phyloP scores from a whole-genome alignment of 2,888 invertebrate species.

The Tanypteryx hageni region DNA sequence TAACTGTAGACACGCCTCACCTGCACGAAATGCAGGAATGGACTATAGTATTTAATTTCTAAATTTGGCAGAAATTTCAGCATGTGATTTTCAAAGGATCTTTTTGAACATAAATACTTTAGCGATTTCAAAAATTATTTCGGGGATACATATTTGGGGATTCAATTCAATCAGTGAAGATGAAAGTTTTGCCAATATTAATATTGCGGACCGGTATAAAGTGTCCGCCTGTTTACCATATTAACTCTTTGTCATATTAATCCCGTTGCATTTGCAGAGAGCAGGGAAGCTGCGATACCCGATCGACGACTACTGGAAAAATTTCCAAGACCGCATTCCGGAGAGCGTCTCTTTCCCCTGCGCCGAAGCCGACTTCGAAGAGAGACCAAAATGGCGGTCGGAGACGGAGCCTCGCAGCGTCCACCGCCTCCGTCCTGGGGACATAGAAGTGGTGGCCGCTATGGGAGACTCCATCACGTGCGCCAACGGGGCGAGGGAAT shows the following conservation, averaged over 20 bases:
- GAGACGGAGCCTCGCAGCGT: not conserved
- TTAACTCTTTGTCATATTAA: not conserved
- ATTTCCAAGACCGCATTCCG: not conserved
- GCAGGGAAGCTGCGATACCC: constrained; percentile 19
- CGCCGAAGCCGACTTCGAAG: not conserved
- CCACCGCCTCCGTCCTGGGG: not conserved
- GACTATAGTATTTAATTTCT: no score
- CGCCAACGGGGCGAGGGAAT: constrained; percentile 78
- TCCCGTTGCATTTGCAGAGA: not conserved
- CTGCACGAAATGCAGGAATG: no score
- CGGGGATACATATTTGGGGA: no score
- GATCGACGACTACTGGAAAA: constrained; percentile 14
- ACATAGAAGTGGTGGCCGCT: constrained; percentile 29
- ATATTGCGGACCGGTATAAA: not conserved
- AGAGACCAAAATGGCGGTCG: not conserved
- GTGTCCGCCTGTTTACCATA: no score
- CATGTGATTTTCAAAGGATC: no score
- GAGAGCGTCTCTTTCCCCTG: not conserved
- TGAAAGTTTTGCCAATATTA: no score
- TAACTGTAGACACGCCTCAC: no score
- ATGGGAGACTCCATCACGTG: constrained; percentile 20
- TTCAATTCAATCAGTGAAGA: no score
- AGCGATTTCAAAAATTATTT: no score
- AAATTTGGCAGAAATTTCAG: no score
- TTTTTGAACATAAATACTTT: no score